Evolutionary conservation across 2,113 vertebrate genomes (phyloP), one percentile per base, ranked within the genome.

Genomic region (Plotosus lineatus): DNA sequence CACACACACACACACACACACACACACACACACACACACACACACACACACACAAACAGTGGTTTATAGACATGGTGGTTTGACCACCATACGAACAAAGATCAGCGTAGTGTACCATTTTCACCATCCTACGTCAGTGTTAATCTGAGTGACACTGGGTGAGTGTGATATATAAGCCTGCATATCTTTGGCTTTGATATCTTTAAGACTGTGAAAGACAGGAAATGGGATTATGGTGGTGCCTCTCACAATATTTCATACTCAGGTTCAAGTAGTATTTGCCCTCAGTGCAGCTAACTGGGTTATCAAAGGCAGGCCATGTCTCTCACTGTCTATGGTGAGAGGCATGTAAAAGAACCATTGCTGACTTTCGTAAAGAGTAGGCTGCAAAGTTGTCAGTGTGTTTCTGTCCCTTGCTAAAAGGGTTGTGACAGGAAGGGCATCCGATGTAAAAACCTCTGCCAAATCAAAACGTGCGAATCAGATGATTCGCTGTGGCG

Each of bases 1-100:
- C 8, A 48, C n/a, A 73, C 50, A 75, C 55, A 56, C 60, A 58
- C 56, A 53, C 40, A 73, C 66, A 80, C 44, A 50, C 48, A 38
- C 31, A 53, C 60, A 46, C 61, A 63, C 56, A 78, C 44, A 26
- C 77, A 68, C 15, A 42, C 21, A 48, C 19, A 63, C 7, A 53
- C 33, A 36, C 48, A 53, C 71, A 74, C 48, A 58, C 55, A 11
- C 33, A 19, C 33, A 51, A 58, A 50, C 44, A 21, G 9, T 48
- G 26, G 26, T 60, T 72, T 23, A 56, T 12, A 58, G n/a, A 60
- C n/a, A 19, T 26, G 74, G 17, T 55, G 11, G 74, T 11, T 28
- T 11, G 10, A 40, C 44, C 55, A 74, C 31, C 42, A 61, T 21
- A 60, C 19, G 46, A 21, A 6, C n/a, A 38, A 15, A 44, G 11